A percentile compares a stretch with the other conserved stretches of the same genome.
phyloP scores from a whole-genome alignment of 2,888 invertebrate genomes.

The Zaprionus bogoriensis region DNA sequence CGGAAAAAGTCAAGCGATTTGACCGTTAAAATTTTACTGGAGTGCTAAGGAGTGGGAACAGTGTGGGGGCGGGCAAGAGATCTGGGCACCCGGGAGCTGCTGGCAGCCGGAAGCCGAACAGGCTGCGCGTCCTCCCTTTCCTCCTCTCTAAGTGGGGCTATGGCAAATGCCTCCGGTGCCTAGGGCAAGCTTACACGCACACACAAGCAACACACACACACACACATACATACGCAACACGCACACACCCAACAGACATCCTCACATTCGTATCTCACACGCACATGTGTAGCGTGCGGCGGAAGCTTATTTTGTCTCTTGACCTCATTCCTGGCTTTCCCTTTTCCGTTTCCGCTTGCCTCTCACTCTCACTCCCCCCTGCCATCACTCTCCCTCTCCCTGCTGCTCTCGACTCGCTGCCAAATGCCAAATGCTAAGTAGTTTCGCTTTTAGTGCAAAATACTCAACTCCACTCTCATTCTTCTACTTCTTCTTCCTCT shows the following conservation, averaged over 20 bases:
- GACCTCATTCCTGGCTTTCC: constrained; percentile 62
- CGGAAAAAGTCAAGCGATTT: constrained; percentile 73
- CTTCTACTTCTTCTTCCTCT: constrained; percentile 17
- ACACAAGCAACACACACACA: background rate
- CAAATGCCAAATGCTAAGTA: constrained; percentile 71
- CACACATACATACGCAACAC: constrained; percentile 14
- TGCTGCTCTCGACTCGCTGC: constrained; percentile 13
- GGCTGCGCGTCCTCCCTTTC: too few species aligned
- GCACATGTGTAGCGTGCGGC: constrained; percentile 15
- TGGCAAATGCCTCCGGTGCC: constrained; percentile 3
- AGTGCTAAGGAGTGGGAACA: constrained; percentile 7
- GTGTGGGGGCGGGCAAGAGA: background rate
- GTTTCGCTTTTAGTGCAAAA: constrained; percentile 75
- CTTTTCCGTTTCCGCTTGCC: constrained; percentile 11
- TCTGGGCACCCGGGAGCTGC: background rate
- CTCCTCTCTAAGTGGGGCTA: constrained; percentile 42
- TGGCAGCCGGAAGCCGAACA: background rate
- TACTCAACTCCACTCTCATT: constrained; percentile 29
- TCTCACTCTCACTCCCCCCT: background rate
- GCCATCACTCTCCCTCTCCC: background rate
- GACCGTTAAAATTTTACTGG: constrained; percentile 63
- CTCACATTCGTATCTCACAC: background rate
- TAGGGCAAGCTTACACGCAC: constrained; percentile 10
- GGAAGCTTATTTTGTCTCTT: constrained; percentile 76
- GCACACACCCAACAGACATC: constrained; percentile 1